A percentile compares a stretch with the other conserved stretches of the same genome.
Conservation (phyloP, 2,113 vertebrate genomes). For the Mobula hypostoma region DNA sequence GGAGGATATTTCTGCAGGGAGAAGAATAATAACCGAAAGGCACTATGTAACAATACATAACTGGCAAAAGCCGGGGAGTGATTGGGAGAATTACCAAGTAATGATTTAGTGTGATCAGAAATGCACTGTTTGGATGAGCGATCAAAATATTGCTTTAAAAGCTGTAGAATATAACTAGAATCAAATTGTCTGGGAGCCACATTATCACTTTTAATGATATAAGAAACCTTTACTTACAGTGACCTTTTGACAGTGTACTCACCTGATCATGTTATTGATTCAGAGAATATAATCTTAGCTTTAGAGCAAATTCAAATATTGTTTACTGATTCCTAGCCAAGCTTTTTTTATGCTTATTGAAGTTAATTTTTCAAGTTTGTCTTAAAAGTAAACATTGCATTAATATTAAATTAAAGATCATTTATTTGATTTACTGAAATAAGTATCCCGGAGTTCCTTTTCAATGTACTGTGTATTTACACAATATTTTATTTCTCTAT, state of each 20-base stretch:
- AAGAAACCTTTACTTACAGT: not conserved
- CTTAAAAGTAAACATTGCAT: not conserved
- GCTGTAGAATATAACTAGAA: not conserved
- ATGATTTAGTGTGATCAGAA: not conserved
- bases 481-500: too few relatives aligned
- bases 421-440: not conserved
- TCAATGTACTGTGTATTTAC: too few relatives aligned
- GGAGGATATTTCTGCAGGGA: not conserved
- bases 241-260: too few relatives aligned
- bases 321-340: not conserved
- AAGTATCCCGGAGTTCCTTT: too few relatives aligned
- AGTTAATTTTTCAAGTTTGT: not conserved
- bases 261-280: not conserved
- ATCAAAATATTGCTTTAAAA: not conserved
- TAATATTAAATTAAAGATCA: not conserved
- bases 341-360: not conserved
- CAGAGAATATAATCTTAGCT: not conserved
- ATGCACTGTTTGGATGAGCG: not conserved
- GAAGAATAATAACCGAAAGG: too few relatives aligned
- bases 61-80: too few relatives aligned
- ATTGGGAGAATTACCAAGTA: not conserved
- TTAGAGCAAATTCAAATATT: not conserved
- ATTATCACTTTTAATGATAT: not conserved
- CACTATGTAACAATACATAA: too few relatives aligned
- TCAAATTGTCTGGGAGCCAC: not conserved